Base-by-base conservation (phyloP, 2,797 vertebrate species). In the Psittacula derbiana region DNA sequence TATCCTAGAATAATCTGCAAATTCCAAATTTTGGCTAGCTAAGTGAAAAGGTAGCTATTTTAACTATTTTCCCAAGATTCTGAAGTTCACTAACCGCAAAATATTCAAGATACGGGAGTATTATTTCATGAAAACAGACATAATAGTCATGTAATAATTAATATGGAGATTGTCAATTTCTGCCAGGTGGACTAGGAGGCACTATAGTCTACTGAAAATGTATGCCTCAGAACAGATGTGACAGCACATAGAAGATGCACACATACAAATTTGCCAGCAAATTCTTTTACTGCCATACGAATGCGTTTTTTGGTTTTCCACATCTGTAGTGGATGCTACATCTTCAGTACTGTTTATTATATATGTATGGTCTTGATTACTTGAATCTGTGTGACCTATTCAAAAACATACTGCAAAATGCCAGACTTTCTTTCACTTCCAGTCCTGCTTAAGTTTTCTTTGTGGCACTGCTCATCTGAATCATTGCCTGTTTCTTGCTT, bases 401-500 rank as follows among this genome's bases (percentile, higher is more conserved):
- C 31, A 79, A 90, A 95, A 94, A 65, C 94, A 92, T 89, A 84
- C 90, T 92, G 76, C 61, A 74, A 85, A 95, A 87, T 41, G 21
- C 64, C n/a, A 79, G 72, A 72, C 49, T 92, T 96, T 73, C 71
- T 78, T 93, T 97, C 82, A 79, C 31, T 96, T 86, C 33, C 80
- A 95, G 60, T 55, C 11, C 14, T 28, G 20, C 66, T 90, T 65
- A 72, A 96, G 93, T 97, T 65, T 80, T 70, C 84, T 36, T 46
- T 43, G 53, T 78, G 64, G 69, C 60, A 40, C 28, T 57, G 85
- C 80, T 78, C 55, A 43, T 64, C 83, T 94, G 76, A 93, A 95
- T 90, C 78, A 71, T 87, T 92, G 95, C 95, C 93, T 96, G 93
- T 96, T 97, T 95, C 94, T 97, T 94, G 95, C 92, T 96, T 93